Conservation (phyloP, 2,888 invertebrate genomes). For the Brassicogethes aeneus region DNA sequence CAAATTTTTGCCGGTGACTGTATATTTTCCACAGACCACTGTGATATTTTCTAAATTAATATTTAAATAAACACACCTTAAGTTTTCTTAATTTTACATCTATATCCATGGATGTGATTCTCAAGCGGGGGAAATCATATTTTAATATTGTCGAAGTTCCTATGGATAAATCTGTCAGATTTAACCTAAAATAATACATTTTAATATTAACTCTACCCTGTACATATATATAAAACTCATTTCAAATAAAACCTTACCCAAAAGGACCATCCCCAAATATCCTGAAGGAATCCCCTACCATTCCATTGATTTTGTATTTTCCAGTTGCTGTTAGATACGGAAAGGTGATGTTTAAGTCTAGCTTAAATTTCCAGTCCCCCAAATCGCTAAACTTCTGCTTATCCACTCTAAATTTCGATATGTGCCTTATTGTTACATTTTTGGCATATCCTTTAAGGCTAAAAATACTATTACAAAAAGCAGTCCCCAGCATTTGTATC, state of each 20-base stretch:
- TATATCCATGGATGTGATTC: conserved; percentile 28
- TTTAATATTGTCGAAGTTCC: conserved; percentile 30
- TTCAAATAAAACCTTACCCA: conserved; percentile 32
- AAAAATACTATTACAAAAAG: no score
- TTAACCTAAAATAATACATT: conserved; percentile 33
- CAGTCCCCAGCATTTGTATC: no score
- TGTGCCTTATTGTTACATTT: conserved; percentile 33
- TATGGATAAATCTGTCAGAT: conserved; percentile 32
- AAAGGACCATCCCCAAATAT: conserved; percentile 38
- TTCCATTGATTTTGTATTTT: conserved; percentile 34
- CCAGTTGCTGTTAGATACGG: conserved; percentile 35
- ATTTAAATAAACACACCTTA: no score
- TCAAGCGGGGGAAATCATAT: conserved; percentile 24
- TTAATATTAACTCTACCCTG: no score
- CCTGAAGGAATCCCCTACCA: conserved; percentile 32
- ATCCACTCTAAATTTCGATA: conserved; percentile 36
- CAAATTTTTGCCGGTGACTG: no score
- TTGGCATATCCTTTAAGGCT: conserved; percentile 35
- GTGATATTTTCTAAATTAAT: no score
- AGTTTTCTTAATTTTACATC: conserved; percentile 31
- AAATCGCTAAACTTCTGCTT: conserved; percentile 32
- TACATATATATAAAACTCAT: no score
- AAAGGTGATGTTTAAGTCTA: conserved; percentile 37
- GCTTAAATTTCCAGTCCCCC: conserved; percentile 27
- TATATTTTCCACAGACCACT: no score